Evolutionary conservation across 2,888 invertebrate species (phyloP).

Genomic region (Plagodis pulveraria): DNA sequence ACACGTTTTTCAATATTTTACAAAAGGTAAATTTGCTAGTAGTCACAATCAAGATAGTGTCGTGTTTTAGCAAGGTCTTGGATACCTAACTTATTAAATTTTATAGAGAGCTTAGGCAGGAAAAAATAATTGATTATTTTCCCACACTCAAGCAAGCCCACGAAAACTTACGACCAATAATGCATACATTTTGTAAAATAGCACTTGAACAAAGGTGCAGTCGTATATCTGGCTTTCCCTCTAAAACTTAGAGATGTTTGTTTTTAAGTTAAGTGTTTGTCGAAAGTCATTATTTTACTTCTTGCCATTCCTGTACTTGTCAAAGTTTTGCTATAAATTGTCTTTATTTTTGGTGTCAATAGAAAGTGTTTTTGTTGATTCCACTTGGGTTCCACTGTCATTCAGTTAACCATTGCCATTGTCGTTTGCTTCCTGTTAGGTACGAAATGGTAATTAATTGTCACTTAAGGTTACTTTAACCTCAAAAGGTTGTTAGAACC

Average conservation of each 20-base stretch:
- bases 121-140: too few species aligned
- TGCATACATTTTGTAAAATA: too few species aligned
- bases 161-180: too few species aligned
- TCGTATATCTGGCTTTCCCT: too few species aligned
- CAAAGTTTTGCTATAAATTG: conserved; percentile 53
- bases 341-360: conserved; percentile 37
- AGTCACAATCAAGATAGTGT: too few species aligned
- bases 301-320: conserved; percentile 60
- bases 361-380: conserved; percentile 56
- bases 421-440: conserved; percentile 33
- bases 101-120: too few species aligned
- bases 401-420: conserved; percentile 16
- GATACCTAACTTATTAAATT: too few species aligned
- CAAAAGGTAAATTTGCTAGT: too few species aligned
- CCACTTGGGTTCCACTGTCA: conserved; percentile 7
- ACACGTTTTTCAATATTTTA: too few species aligned
- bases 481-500: neutral
- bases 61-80: too few species aligned
- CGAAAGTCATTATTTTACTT: conserved; percentile 68
- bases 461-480: conserved; percentile 1
- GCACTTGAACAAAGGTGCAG: too few species aligned
- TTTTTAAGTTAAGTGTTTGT: conserved; percentile 49
- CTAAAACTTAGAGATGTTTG: conserved; percentile 26
- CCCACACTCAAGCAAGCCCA: too few species aligned
- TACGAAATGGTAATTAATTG: conserved; percentile 17